phyloP scores from a whole-genome alignment of 2,113 vertebrate species.

The Spea bombifrons region DNA sequence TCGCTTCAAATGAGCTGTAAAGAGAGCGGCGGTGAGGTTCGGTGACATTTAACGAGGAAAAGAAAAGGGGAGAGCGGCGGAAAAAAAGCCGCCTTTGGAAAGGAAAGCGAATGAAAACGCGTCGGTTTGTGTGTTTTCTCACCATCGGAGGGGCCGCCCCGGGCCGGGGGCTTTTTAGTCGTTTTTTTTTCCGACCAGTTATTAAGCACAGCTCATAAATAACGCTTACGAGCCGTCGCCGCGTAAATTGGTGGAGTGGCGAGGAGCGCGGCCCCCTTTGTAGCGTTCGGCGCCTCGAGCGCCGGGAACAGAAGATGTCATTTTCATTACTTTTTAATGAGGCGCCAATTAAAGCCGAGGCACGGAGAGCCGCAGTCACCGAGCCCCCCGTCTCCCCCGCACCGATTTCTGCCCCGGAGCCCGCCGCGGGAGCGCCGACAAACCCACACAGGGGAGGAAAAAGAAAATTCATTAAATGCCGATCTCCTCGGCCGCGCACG shows the following conservation, averaged over 20 bases:
- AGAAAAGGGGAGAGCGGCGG: background rate
- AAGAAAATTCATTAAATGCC: slow-evolving; percentile 72
- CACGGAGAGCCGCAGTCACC: slow-evolving; percentile 68
- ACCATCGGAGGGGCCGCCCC: background rate
- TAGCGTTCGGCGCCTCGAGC: slow-evolving; percentile 68
- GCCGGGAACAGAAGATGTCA: slow-evolving; percentile 77
- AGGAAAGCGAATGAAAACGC: background rate
- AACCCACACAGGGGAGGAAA: slow-evolving; percentile 51
- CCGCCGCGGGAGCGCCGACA: slow-evolving; percentile 59
- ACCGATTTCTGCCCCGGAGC: slow-evolving; percentile 55
- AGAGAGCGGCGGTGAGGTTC: background rate
- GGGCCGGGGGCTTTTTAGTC: slow-evolving; percentile 38
- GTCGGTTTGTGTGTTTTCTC: background rate
- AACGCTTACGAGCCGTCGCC: slow-evolving; percentile 74
- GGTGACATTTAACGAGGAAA: background rate
- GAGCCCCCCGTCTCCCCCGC: slow-evolving; percentile 47
- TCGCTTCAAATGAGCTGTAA: background rate
- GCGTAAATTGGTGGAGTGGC: slow-evolving; percentile 74
- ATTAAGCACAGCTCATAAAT: slow-evolving; percentile 79
- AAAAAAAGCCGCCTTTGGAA: background rate
- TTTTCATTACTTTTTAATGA: slow-evolving; percentile 86
- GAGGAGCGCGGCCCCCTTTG: slow-evolving; percentile 75
- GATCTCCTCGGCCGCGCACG: slow-evolving; percentile 63
- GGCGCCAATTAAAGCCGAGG: slow-evolving; percentile 78
- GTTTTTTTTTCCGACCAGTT: slow-evolving; percentile 62